These are phyloP conservation scores for Cataglyphis altisquamis DNA, from an alignment of 2,888 invertebrate genomes.

Conservation along the genomic window DNA sequence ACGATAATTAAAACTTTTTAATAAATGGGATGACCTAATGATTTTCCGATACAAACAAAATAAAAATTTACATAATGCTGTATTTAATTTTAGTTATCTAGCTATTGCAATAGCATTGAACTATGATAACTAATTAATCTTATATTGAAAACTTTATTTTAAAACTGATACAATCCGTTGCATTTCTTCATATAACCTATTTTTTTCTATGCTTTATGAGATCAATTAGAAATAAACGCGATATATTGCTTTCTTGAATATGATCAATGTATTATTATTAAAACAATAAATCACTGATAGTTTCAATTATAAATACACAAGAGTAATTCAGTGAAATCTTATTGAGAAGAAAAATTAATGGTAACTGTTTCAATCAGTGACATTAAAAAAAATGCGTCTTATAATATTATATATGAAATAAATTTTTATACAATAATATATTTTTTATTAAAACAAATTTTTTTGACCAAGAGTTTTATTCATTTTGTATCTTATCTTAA, in stretches of 20 bases:
- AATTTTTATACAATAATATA: background rate
- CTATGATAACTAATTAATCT: background rate
- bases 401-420: background rate
- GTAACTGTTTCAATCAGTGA: background rate
- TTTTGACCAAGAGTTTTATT: background rate
- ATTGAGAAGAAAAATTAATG: background rate
- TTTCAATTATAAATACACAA: background rate
- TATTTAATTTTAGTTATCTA: background rate
- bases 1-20: conserved; percentile 33
- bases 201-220: background rate
- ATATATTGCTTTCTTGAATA: background rate
- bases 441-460: background rate
- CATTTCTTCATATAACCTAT: background rate
- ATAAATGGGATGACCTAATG: conserved; percentile 20
- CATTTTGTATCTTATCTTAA: background rate
- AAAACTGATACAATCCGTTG: background rate
- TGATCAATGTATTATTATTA: background rate
- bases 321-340: background rate
- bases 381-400: background rate
- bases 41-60: conserved; percentile 26
- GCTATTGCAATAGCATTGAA: background rate
- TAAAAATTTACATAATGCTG: conserved; percentile 14
- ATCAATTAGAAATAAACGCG: background rate
- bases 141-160: background rate
- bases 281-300: background rate